phyloP scores from a whole-genome alignment of 2,113 vertebrate genomes.

The Phoxinus phoxinus region DNA sequence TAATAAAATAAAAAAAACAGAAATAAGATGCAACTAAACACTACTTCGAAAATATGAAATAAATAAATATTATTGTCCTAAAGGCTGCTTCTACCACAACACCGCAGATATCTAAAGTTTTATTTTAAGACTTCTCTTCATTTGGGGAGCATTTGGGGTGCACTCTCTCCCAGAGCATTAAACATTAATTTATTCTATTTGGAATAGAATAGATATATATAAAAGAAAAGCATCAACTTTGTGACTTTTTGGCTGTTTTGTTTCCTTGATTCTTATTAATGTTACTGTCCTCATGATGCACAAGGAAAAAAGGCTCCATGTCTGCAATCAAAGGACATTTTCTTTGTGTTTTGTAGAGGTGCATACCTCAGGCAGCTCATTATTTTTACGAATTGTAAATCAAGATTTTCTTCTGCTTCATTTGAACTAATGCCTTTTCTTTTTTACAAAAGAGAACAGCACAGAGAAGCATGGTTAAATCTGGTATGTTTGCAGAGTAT shows the following conservation, averaged over 20 bases:
- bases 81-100: slow-evolving; percentile 35
- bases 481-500: slow-evolving; percentile 5
- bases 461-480: not conserved
- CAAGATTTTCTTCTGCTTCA: slow-evolving; percentile 33
- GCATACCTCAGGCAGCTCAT: slow-evolving; percentile 36
- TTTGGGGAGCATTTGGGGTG: not conserved
- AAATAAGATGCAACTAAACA: slow-evolving; percentile 32
- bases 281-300: slow-evolving; percentile 1
- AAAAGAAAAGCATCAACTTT: not conserved
- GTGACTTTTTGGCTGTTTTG: slow-evolving; percentile 27
- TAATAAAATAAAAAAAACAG: not conserved
- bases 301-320: not conserved
- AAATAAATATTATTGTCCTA: slow-evolving; percentile 13
- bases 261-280: slow-evolving; percentile 10
- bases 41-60: not conserved
- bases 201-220: not conserved
- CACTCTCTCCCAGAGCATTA: slow-evolving; percentile 19
- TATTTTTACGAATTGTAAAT: slow-evolving; percentile 38
- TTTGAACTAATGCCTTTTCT: slow-evolving; percentile 3
- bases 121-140: slow-evolving; percentile 31
- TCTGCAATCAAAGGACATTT: not conserved
- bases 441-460: not conserved
- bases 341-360: slow-evolving; percentile 11
- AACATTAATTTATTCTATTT: slow-evolving; percentile 37
- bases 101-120: slow-evolving; percentile 6